These are phyloP conservation scores for Pachyuromys duprasi DNA, from an alignment of 2,797 vertebrate genomes.

Conservation along the genomic window DNA sequence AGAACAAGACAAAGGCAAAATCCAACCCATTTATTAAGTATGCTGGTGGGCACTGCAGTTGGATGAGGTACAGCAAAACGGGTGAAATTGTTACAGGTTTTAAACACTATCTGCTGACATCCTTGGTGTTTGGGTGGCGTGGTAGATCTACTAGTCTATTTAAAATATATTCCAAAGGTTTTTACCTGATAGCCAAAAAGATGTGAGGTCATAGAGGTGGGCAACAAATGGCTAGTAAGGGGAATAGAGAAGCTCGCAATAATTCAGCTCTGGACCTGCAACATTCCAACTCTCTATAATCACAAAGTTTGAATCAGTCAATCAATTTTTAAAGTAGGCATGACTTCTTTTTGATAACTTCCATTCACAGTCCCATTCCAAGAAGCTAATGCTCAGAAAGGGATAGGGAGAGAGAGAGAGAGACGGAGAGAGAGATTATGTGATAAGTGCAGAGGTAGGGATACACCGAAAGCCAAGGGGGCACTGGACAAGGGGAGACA, in stretches of 20 bases:
- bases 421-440: background rate
- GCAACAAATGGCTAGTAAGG: background rate
- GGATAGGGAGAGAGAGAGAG: background rate
- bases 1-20: background rate
- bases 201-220: background rate
- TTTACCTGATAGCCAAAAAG: background rate
- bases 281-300: background rate
- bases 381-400: background rate
- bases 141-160: background rate
- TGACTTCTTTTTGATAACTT: background rate
- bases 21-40: background rate
- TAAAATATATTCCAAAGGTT: background rate
- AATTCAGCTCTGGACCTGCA: background rate
- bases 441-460: background rate
- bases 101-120: background rate
- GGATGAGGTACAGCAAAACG: background rate
- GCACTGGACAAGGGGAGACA: background rate
- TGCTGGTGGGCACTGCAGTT: background rate
- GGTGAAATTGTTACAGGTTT: background rate
- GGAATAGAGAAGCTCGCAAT: background rate
- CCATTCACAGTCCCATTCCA: background rate
- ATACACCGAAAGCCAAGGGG: background rate
- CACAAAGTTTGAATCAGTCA: background rate
- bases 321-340: background rate
- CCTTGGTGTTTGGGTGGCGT: background rate